phyloP scores from a whole-genome alignment of 2,888 invertebrate species.

The Erannis defoliaria region DNA sequence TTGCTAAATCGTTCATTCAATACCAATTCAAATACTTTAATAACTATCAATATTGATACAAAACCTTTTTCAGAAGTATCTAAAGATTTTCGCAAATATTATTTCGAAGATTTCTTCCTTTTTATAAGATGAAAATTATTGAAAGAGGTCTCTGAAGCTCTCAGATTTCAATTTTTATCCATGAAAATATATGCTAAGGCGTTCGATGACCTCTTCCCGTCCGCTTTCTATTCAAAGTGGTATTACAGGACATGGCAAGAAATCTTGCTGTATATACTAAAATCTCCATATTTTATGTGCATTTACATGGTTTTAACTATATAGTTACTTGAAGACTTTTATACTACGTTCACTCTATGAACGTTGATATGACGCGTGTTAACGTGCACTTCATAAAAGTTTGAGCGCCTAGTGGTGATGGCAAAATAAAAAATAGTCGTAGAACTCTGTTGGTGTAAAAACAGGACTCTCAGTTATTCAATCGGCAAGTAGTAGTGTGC shows the following conservation, averaged over 20 bases:
- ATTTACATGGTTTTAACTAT: neutral
- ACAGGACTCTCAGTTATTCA: too few species aligned
- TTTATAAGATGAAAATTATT: slow-evolving; percentile 27
- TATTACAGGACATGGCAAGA: slow-evolving; percentile 4
- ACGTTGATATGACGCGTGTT: too few species aligned
- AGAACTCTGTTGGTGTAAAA: too few species aligned
- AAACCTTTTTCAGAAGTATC: neutral
- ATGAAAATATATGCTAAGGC: slow-evolving; percentile 28
- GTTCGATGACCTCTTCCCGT: slow-evolving; percentile 21
- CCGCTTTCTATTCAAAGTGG: slow-evolving; percentile 21
- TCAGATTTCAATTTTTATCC: slow-evolving; percentile 33
- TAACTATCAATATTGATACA: neutral
- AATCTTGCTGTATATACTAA: slow-evolving; percentile 4
- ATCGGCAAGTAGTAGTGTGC: too few species aligned
- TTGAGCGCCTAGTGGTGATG: too few species aligned
- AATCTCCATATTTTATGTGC: neutral
- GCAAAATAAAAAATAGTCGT: too few species aligned
- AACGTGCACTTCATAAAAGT: too few species aligned
- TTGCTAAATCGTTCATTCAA: too few species aligned
- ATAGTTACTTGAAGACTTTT: too few species aligned
- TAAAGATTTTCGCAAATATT: slow-evolving; percentile 5
- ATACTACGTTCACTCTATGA: too few species aligned
- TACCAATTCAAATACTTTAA: neutral
- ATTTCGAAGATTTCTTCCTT: slow-evolving; percentile 15
- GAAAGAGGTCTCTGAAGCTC: slow-evolving; percentile 22